Evolutionary conservation across 2,113 vertebrate species (phyloP).

Genomic region (Myrmecophaga tridactyla): DNA sequence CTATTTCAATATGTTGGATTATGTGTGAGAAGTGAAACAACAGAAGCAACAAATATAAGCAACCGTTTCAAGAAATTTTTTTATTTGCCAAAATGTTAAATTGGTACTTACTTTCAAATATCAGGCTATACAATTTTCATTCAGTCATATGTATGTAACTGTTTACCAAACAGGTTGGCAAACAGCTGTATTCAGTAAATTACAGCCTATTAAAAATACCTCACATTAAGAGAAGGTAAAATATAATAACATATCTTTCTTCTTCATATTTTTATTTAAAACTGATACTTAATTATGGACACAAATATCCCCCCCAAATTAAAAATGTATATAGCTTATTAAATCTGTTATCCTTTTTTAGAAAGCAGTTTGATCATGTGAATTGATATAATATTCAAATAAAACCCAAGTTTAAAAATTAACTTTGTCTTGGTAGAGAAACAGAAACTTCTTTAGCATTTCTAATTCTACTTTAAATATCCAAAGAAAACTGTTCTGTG

Average conservation of each 20-base stretch:
- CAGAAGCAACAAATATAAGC: neutral
- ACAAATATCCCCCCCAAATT: neutral
- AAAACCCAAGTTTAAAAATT: neutral
- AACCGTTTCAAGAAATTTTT: neutral
- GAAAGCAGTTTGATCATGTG: neutral
- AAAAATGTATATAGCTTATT: neutral
- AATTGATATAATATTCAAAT: neutral
- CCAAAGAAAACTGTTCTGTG: neutral
- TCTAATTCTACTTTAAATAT: slow-evolving; percentile 22
- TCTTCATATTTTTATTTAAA: neutral
- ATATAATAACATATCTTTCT: neutral
- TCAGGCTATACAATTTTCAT: neutral
- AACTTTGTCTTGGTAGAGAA: neutral
- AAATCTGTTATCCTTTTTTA: neutral
- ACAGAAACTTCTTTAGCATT: neutral
- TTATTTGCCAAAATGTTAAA: neutral
- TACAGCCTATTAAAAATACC: neutral
- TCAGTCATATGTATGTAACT: neutral
- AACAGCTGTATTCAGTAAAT: neutral
- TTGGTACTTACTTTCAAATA: neutral
- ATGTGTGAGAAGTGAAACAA: neutral
- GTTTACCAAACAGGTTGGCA: neutral
- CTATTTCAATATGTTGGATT: neutral
- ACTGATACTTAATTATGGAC: neutral
- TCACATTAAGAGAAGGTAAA: neutral